phyloP scores from a whole-genome alignment of 2,797 vertebrate genomes.

The Coregonus suidteri region DNA sequence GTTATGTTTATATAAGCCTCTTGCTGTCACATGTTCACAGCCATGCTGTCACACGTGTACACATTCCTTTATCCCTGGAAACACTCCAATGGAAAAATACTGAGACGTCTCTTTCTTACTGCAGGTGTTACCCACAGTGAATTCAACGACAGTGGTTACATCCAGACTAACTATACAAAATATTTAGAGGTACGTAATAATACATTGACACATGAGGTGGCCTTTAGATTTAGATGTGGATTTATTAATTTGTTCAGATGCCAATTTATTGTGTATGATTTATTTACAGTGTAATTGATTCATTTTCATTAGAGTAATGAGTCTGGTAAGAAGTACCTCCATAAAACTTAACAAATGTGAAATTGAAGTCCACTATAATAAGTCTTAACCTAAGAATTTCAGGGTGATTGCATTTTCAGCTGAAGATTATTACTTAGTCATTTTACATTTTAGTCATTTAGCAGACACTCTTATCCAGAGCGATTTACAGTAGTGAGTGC shows the following conservation, averaged over 20 bases:
- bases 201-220: background rate
- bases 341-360: constrained; percentile 20
- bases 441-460: background rate
- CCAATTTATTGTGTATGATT: background rate
- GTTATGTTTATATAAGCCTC: background rate
- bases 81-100: background rate
- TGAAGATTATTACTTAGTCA: background rate
- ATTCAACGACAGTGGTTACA: constrained; percentile 32
- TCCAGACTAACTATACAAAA: constrained; percentile 16
- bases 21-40: background rate
- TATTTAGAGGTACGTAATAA: constrained; percentile 43
- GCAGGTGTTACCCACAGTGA: constrained; percentile 45
- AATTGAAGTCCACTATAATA: background rate
- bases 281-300: background rate
- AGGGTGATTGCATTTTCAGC: constrained; percentile 19
- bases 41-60: background rate
- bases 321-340: constrained; percentile 17
- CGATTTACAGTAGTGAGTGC: no score
- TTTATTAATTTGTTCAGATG: constrained; percentile 17
- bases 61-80: background rate
- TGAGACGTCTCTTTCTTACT: constrained; percentile 18
- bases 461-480: no score
- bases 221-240: background rate
- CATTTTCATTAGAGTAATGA: constrained; percentile 25
- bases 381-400: constrained; percentile 20